Evolutionary conservation across 2,113 vertebrate genomes (phyloP), one percentile per base, ranked within the genome.

Genomic region (Dendrocopos noguchii): DNA sequence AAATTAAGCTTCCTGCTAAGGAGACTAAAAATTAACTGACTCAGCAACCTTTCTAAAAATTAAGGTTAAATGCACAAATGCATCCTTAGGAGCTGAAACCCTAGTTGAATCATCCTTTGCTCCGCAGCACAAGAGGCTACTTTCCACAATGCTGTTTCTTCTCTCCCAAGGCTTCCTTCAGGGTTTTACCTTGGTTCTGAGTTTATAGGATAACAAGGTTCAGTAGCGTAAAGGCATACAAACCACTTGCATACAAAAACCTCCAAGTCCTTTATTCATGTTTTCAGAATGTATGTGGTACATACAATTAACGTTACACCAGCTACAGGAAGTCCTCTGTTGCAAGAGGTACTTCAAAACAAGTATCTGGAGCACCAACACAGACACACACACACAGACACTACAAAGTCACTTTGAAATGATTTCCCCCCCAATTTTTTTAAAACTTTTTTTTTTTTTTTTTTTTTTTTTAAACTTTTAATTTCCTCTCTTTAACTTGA

Each of bases 221-320:
- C 39, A 12, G 15, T 46, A 52, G 31, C 7, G 95, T 31, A 94
- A 80, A 97, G 84, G 84, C 34, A 92, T 18, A 75, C 39, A 31
- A 93, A 95, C 88, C 28, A 53, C 95, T 92, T 72, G 57, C 92
- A 24, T 98, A 98, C 94, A 98, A 98, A 98, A 98, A 82, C 91
- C 91, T 97, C 96, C 94, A 87, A 96, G 96, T 98, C 93, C 94
- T 98, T 98, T 98, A 98, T 98, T 98, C 87, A 84, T 52, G 73
- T 93, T 91, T 95, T 80, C 95, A 95, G 89, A 91, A 97, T 97
- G 97, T 89, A 94, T 94, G 88, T 85, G 87, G 96, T 95, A 97
- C 92, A 82, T 95, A 97, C 94, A 96, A 71, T 92, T 87, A 96
- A 97, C 91, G 77, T 97, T 94, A 97, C 95, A 97, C 93, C 89